Base-by-base conservation (phyloP, 2,888 invertebrate genomes). In the Leistus spinibarbis region DNA sequence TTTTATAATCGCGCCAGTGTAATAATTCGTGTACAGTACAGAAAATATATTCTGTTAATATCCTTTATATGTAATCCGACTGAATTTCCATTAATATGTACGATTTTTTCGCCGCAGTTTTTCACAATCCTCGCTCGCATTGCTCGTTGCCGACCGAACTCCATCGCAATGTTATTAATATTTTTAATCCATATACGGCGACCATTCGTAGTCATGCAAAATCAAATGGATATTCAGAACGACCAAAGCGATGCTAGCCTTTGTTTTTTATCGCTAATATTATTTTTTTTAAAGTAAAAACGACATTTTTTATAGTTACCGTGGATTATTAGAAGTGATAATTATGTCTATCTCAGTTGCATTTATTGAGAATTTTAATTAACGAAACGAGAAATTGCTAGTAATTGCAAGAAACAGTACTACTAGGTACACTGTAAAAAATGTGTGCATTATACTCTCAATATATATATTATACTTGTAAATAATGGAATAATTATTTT, bases 41-140 rank as follows among this genome's bases (percentile, higher is more conserved):
- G 60, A 60, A 60, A 60, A 60, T 60, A 60, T 60, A 60, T 60
- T 60, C 60, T 17, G 60, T 10, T 60, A 60, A 60, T 60, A 16
- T 60, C 60, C 60, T 60, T 19, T 20, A 60, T 40, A 40, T 60
- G 60, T 60, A 60, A 60, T 60, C 60, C 60, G 20, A 19, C 60
- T 60, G 60, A 60, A 60, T 56, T 40, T 56, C 56, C 56, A 56
- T 56, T 56, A 56, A 56, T 60, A 20, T 60, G 20, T 22, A 60
- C 19, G 17, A 60, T 9, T 60, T 20, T 60, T 60, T 60, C 20
- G 17, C 20, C 19, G n/a, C 60, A 16, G 17, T 60, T 60, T 10
- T 40, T 40, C 40, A 40, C 3, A 40, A 5, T 40, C 40, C 40
- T 13, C 60, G 16, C 60, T 17, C 3, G 5, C 4, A n/a, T n/a